phyloP scores from a whole-genome alignment of 2,113 vertebrate genomes.

The Pyrgilauda ruficollis region DNA sequence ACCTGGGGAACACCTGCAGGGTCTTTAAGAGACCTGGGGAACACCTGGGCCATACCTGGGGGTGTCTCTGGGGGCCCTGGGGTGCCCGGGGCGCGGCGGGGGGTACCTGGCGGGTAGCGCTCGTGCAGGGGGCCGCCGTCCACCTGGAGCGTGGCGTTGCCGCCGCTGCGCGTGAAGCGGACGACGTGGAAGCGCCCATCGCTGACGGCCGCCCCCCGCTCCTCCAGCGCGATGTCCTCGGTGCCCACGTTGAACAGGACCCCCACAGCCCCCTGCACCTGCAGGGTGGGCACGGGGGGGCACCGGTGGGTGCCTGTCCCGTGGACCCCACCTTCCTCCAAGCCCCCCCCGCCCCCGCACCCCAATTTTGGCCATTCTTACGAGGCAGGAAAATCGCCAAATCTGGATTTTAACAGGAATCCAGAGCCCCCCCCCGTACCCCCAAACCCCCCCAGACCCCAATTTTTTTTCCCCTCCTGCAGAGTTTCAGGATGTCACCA shows the following conservation, averaged over 20 bases:
- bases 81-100: neutral
- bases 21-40: neutral
- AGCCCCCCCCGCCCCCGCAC: too few relatives aligned
- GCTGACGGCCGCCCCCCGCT: slow-evolving; percentile 87
- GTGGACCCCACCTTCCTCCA: too few relatives aligned
- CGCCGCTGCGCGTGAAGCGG: slow-evolving; percentile 93
- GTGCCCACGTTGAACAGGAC: slow-evolving; percentile 97
- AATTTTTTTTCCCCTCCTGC: too few relatives aligned
- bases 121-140: slow-evolving; percentile 95
- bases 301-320: neutral
- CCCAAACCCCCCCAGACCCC: too few relatives aligned
- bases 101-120: slow-evolving; percentile 88
- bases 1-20: too few relatives aligned
- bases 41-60: too few relatives aligned
- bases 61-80: neutral
- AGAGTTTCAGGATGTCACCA: too few relatives aligned
- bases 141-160: slow-evolving; percentile 95
- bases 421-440: too few relatives aligned
- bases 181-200: slow-evolving; percentile 97
- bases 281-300: neutral
- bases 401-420: neutral
- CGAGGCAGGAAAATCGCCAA: neutral
- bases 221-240: slow-evolving; percentile 93
- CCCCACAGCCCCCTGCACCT: slow-evolving; percentile 91
- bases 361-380: neutral